Evolutionary conservation across 2,113 vertebrate genomes (phyloP), one percentile per base, ranked within the genome.

Genomic region (Gobio gobio): DNA sequence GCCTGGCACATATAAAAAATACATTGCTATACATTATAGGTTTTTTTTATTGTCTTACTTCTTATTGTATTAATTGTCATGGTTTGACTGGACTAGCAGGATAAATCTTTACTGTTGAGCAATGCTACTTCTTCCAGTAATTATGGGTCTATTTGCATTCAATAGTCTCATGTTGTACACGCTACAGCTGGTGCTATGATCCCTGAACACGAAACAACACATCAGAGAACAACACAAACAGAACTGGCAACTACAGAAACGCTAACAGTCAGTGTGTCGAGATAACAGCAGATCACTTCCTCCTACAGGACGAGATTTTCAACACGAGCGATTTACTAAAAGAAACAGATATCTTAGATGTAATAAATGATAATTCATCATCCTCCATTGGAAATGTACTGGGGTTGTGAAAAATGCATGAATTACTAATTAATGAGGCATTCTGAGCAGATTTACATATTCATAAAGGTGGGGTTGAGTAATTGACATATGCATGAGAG

Each of bases 351-450:
- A 93, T 86, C 89, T 90, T 89, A 91, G 92, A 93, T 92, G 91
- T 92, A 92, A 94, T 91, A 92, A 86, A 85, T 92, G 92, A 91
- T 92, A 94, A 93, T 94, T 94, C 93, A 91, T 93, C 93, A 93
- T 91, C 90, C 91, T 91, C 90, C 93, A 94, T 90, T 92, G 86
- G 92, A 90, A 93, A 92, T 89, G 92, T 94, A 92, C 94, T 89
- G 89, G 88, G 91, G 89, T 93, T 89, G 92, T 95, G 92, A 95
- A 94, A 95, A 95, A 94, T 94, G 92, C 93, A 94, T 94, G 94
- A 95, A 95, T 95, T 94, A 95, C 95, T 94, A 94, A 95, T 95
- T 95, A 95, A 95, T 95, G 94, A 95, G 92, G 92, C 94, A 94
- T 95, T 95, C 93, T 94, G 80, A 91, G 88, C 89, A 91, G 89